Base-by-base conservation (phyloP, 2,113 vertebrate genomes). In the Brachypteracias leptosomus region DNA sequence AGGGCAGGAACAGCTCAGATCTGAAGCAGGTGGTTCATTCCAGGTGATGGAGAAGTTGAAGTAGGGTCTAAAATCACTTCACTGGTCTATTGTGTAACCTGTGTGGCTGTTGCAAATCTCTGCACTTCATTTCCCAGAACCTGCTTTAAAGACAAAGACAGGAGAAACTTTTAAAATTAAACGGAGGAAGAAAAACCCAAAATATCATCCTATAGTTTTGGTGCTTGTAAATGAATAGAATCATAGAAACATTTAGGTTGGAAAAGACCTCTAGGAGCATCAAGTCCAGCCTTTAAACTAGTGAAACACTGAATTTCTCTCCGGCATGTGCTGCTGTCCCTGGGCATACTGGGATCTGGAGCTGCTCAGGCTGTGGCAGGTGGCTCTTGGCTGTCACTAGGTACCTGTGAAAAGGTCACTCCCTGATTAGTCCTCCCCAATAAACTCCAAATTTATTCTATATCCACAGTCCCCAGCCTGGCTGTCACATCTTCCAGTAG, bases 51-150 rank as follows among this genome's bases (percentile, higher is more conserved):
- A 44, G 49, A 57, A 68, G 42, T 14, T 42, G 5, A 31, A 29
- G 2, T 4, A 12, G 11, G 11, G 20, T 70, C 63, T 70, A 38
- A 76, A 52, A 66, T 33, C 18, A 3, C 29, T 28, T 24, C 14
- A 5, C 54, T 19, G 49, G 38, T 16, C 4, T 6, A 2, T 3
- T 9, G 21, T 35, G 4, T 13, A 28, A 13, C 61, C 8, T 3
- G 12, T 0, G 1, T 10, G 77, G 65, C 21, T 36, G 9, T 6
- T 67, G n/a, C 25, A 3, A 12, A 11, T 16, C 9, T 3, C 49
- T 16, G 3, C 0, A 1, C 36, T 46, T 28, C 3, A 62, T 57
- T 63, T 38, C 44, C 57, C 57, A 58, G 36, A 28, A 21, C 13
- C 20, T 19, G 40, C 46, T 73, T 61, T 67, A n/a, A 19, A 67